A percentile compares a stretch with the other conserved stretches of the same genome.
phyloP scores from a whole-genome alignment of 2,888 invertebrate genomes.

The Amorpha juglandis region DNA sequence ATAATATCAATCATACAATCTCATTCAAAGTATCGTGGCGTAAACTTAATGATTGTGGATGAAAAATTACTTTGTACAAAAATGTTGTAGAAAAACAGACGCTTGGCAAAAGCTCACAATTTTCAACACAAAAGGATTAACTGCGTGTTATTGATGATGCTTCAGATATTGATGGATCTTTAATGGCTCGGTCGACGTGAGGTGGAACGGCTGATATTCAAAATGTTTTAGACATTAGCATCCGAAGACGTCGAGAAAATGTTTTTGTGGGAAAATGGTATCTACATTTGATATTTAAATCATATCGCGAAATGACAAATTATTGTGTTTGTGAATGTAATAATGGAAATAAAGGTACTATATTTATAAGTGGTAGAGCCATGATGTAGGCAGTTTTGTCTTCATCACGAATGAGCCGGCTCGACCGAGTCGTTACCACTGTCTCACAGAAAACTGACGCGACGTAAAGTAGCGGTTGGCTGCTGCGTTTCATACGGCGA shows the following conservation, averaged over 20 bases:
- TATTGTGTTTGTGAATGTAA: background rate
- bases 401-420: too few species aligned
- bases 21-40: background rate
- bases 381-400: too few species aligned
- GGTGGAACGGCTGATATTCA: constrained; percentile 28
- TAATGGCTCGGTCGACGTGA: constrained; percentile 44
- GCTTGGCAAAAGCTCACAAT: constrained; percentile 8
- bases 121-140: constrained; percentile 35
- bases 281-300: background rate
- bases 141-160: constrained; percentile 32
- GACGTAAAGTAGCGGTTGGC: too few species aligned
- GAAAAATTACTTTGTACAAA: constrained; percentile 8
- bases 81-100: background rate
- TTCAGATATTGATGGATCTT: constrained; percentile 44
- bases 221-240: constrained; percentile 26
- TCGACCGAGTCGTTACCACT: too few species aligned
- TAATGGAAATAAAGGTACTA: background rate
- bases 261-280: background rate
- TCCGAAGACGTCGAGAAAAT: constrained; percentile 10
- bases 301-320: background rate
- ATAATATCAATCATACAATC: background rate
- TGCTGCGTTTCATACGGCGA: too few species aligned
- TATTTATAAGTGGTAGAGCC: too few species aligned
- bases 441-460: too few species aligned
- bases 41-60: background rate